Evolutionary conservation across 2,113 vertebrate species (phyloP).

Genomic region (Ceratotherium simum): DNA sequence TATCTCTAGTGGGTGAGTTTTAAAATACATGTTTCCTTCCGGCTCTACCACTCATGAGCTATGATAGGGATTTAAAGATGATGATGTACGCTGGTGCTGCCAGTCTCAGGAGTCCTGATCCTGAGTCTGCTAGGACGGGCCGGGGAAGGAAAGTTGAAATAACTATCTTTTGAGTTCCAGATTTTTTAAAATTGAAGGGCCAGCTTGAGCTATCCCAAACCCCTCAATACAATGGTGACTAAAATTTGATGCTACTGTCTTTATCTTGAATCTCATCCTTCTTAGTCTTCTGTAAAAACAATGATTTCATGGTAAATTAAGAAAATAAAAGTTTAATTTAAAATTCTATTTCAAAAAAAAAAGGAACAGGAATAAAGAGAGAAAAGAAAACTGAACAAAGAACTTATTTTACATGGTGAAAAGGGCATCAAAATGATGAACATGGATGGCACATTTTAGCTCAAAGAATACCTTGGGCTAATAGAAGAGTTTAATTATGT

Average conservation of each 20-base stretch:
- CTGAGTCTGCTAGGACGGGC: background rate
- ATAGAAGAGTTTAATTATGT: constrained; percentile 58
- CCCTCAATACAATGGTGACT: background rate
- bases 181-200: background rate
- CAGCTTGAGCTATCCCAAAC: background rate
- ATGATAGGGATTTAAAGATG: background rate
- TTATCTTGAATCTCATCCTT: background rate
- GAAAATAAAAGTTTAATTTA: constrained; percentile 19
- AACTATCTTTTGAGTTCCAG: background rate
- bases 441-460: background rate
- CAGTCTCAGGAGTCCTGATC: background rate
- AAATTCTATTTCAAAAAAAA: constrained; percentile 48
- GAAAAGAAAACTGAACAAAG: background rate
- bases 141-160: background rate
- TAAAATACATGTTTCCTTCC: background rate
- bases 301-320: background rate
- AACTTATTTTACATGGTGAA: constrained; percentile 22
- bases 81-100: background rate
- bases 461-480: constrained; percentile 35
- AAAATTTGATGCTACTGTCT: background rate
- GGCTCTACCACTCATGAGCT: background rate
- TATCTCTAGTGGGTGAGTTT: background rate
- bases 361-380: constrained; percentile 45
- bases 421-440: background rate
- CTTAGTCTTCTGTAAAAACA: background rate